A percentile compares a stretch with the other conserved stretches of the same genome.
Conservation (phyloP, 35 echinoderm and acorn worm species). For the Strongylocentrotus purpuratus region DNA sequence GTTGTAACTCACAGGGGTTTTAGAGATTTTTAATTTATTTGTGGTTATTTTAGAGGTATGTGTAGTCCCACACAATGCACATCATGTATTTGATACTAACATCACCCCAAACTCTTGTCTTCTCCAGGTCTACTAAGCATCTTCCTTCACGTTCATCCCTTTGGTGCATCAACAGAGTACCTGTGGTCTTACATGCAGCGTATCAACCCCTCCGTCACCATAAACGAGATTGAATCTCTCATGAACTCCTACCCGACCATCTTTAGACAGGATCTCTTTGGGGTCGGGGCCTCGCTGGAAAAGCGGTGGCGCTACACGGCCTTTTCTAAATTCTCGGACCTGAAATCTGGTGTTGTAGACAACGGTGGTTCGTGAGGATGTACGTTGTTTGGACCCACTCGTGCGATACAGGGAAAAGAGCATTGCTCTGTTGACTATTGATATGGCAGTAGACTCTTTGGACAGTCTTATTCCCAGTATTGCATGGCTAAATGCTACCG, state of each 20-base stretch:
- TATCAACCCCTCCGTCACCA: conserved; percentile 65
- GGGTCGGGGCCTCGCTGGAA: conserved; percentile 92
- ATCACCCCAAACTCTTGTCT: neutral
- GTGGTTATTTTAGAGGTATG: too few relatives aligned
- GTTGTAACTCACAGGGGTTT: too few relatives aligned
- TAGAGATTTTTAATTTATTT: too few relatives aligned
- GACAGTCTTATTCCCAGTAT: too few relatives aligned
- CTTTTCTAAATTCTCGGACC: conserved; percentile 56
- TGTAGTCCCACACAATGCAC: too few relatives aligned
- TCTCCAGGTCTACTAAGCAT: conserved; percentile 80
- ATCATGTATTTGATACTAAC: neutral
- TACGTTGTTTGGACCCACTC: too few relatives aligned
- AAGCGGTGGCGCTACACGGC: conserved; percentile 91
- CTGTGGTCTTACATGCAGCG: conserved; percentile 90
- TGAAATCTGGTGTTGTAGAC: neutral
- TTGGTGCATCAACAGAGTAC: conserved; percentile 97
- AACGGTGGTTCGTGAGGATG: neutral
- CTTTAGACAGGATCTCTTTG: conserved; percentile 88
- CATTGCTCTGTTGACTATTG: neutral
- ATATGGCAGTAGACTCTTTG: neutral
- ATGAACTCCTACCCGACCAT: conserved; percentile 74
- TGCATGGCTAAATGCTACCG: too few relatives aligned
- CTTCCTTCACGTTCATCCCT: conserved; percentile 98
- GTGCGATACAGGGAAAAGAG: neutral
- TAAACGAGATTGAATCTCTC: conserved; percentile 76